phyloP scores from a whole-genome alignment of 1,140 invertebrate species.

The Hyposmocoma kahamanoa region DNA sequence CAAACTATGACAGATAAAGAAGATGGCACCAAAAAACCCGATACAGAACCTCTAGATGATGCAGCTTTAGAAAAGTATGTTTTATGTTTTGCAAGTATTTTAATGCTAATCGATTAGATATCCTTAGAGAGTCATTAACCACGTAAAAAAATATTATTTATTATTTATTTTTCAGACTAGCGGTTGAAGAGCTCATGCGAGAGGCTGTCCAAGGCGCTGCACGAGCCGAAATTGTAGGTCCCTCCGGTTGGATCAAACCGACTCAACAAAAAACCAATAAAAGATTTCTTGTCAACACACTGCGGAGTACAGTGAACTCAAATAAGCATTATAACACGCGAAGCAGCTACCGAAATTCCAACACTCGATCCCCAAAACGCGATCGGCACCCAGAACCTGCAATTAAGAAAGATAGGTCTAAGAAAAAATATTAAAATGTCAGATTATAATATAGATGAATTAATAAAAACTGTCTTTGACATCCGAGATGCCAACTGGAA shows the following conservation, averaged over 20 bases:
- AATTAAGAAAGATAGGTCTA: conserved; percentile 60
- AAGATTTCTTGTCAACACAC: conserved; percentile 73
- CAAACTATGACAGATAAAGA: conserved; percentile 69
- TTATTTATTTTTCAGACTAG: conserved; percentile 61
- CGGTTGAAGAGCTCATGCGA: conserved; percentile 76
- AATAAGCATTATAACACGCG: conserved; percentile 55
- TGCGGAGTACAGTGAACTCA: conserved; percentile 59
- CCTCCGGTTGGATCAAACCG: conserved; percentile 76
- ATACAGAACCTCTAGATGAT: conserved; percentile 60
- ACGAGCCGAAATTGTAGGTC: conserved; percentile 76
- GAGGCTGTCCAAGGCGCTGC: conserved; percentile 76
- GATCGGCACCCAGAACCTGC: conserved; percentile 41
- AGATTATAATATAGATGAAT: conserved; percentile 39
- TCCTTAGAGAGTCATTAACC: too few species aligned
- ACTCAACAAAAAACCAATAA: conserved; percentile 76
- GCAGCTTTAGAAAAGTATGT: conserved; percentile 62
- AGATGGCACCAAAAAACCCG: conserved; percentile 53
- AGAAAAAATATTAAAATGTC: conserved; percentile 60
- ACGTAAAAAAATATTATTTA: too few species aligned
- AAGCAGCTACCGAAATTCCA: conserved; percentile 22
- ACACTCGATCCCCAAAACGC: conserved; percentile 39
- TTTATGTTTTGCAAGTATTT: conserved; percentile 4
- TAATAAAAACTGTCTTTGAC: conserved; percentile 42
- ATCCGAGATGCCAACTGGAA: conserved; percentile 41
- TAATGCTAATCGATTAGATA: too few species aligned